Evolutionary conservation across 2,113 vertebrate genomes (phyloP).

Genomic region (Baryphthengus martii): DNA sequence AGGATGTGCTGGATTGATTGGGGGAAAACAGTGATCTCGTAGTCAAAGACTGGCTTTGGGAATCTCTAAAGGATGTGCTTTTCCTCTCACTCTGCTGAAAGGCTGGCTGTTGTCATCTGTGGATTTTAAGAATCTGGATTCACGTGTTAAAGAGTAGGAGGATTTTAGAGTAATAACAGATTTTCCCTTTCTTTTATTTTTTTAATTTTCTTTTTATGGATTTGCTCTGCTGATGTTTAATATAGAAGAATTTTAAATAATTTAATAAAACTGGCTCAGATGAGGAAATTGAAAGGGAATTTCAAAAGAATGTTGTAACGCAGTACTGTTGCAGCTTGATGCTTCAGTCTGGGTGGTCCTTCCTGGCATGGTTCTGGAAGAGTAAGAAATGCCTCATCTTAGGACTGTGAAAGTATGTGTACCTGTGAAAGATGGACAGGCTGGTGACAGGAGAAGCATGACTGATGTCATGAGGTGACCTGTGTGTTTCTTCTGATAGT

Average conservation of each 20-base stretch:
- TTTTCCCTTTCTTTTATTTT: neutral
- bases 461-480: neutral
- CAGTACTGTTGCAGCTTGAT: neutral
- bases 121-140: neutral
- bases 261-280: slow-evolving; percentile 18
- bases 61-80: neutral
- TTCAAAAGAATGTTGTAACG: neutral
- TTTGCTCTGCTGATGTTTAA: slow-evolving; percentile 22
- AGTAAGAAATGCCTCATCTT: neutral
- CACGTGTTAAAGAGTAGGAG: neutral
- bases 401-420: neutral
- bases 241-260: slow-evolving; percentile 48
- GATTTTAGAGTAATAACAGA: neutral
- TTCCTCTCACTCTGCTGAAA: neutral
- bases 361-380: neutral
- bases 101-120: neutral
- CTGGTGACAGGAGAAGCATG: neutral
- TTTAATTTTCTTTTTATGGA: neutral
- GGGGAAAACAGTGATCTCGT: neutral
- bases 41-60: neutral
- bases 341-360: neutral
- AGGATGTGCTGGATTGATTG: neutral
- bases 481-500: neutral
- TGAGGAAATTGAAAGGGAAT: slow-evolving; percentile 40
- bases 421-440: neutral